A percentile compares a stretch with the other conserved stretches of the same genome.
Evolutionary conservation across 2,797 vertebrate genomes (phyloP).

Genomic region (Nyctibius grandis): DNA sequence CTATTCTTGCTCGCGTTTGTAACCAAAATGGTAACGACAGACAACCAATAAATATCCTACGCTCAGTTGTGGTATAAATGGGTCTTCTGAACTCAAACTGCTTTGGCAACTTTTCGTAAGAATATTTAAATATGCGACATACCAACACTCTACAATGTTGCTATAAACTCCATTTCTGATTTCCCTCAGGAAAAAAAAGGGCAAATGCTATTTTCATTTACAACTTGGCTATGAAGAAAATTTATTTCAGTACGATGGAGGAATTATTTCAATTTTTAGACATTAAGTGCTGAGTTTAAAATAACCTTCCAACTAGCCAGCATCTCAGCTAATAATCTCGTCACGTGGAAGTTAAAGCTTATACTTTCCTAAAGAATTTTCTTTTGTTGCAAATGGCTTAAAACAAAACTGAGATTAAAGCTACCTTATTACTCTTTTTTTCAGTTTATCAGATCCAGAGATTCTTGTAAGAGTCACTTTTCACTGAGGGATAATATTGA

Average conservation of each 20-base stretch:
- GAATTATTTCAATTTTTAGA: constrained; percentile 32
- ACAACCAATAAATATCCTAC: constrained; percentile 54
- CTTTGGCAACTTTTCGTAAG: constrained; percentile 71
- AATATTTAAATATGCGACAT: constrained; percentile 67
- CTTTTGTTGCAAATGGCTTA: constrained; percentile 41
- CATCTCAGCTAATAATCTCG: constrained; percentile 15
- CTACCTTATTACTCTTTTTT: constrained; percentile 38
- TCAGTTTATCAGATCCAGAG: constrained; percentile 18
- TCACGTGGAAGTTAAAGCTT: constrained; percentile 12
- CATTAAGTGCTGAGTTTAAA: constrained; percentile 52
- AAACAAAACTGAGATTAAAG: constrained; percentile 38
- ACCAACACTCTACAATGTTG: constrained; percentile 35
- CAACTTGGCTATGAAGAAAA: constrained; percentile 35
- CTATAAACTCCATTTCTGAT: constrained; percentile 46
- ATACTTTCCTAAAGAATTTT: constrained; percentile 17
- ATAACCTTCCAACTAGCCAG: constrained; percentile 25
- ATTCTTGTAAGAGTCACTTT: constrained; percentile 20
- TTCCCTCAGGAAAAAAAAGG: constrained; percentile 24
- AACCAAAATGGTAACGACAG: constrained; percentile 29
- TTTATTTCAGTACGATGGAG: constrained; percentile 41
- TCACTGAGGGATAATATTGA: constrained; percentile 32
- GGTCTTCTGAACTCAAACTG: constrained; percentile 62
- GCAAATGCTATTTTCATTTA: constrained; percentile 38
- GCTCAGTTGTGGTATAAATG: constrained; percentile 67
- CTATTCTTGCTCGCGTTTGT: background rate